A percentile compares a stretch with the other conserved stretches of the same genome.
Conservation (phyloP, 2,797 vertebrate genomes). For the Halcyon badia region DNA sequence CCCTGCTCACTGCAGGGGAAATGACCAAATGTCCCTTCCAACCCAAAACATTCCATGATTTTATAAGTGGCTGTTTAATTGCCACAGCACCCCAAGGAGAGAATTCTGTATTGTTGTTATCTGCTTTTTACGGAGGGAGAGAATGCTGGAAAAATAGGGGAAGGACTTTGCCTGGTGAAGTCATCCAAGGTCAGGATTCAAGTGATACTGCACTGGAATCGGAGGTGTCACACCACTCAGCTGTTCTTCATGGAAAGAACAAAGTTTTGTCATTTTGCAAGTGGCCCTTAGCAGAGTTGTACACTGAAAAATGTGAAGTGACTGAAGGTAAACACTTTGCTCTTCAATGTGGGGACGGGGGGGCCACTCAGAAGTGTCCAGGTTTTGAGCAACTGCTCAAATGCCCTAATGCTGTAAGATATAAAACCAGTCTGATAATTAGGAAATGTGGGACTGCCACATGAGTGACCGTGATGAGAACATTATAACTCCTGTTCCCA, state of each 20-base stretch:
- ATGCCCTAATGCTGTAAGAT: neutral
- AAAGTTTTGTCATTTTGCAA: neutral
- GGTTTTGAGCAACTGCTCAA: neutral
- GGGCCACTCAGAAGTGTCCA: neutral
- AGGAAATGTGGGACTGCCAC: neutral
- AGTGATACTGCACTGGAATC: neutral
- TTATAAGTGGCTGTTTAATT: neutral
- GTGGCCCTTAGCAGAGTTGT: neutral
- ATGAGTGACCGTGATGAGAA: rapidly evolving
- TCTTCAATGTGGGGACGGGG: neutral
- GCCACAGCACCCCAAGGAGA: neutral
- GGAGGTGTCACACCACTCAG: neutral
- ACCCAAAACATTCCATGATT: neutral
- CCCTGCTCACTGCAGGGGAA: neutral
- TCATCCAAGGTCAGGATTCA: neutral
- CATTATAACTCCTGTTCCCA: neutral
- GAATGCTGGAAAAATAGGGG: neutral
- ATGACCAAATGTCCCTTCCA: neutral
- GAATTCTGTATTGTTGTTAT: neutral
- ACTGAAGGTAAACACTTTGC: neutral
- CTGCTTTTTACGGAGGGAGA: neutral
- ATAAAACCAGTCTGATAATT: neutral
- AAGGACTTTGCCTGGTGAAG: neutral
- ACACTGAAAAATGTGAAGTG: neutral
- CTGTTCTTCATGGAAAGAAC: neutral